A percentile compares a stretch with the other conserved stretches of the same genome.
phyloP scores from a whole-genome alignment of 2,113 vertebrate genomes.

The Chlamydotis undulata region DNA sequence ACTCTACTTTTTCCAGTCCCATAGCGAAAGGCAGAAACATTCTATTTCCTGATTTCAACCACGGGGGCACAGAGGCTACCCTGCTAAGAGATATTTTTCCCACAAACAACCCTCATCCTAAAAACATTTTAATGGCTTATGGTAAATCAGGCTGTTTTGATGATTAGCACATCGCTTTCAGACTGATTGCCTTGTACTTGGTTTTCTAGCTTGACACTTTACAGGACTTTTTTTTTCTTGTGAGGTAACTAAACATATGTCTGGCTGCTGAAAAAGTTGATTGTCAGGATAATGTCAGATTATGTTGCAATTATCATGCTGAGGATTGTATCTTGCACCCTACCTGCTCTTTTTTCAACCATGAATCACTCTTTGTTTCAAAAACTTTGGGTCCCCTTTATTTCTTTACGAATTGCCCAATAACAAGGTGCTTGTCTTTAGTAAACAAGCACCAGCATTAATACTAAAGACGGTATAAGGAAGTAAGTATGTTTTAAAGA shows the following conservation, averaged over 20 bases:
- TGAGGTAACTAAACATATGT: neutral
- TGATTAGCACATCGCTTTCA: neutral
- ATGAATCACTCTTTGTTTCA: neutral
- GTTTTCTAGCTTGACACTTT: neutral
- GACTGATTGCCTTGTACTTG: neutral
- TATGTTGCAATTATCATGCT: neutral
- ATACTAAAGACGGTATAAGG: neutral
- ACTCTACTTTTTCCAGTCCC: neutral
- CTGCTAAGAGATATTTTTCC: neutral
- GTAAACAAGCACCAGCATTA: neutral
- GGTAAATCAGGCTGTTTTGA: neutral
- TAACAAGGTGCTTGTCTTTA: neutral
- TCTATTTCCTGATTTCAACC: constrained; percentile 7
- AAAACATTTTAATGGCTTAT: neutral
- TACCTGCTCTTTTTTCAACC: neutral
- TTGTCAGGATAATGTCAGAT: neutral
- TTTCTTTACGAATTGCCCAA: neutral
- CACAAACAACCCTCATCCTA: neutral
- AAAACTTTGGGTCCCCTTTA: neutral
- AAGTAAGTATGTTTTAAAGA: neutral
- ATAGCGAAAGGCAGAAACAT: neutral
- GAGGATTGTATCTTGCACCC: neutral
- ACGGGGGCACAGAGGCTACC: neutral
- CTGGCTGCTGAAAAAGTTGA: neutral
- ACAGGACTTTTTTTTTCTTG: neutral